These are phyloP conservation scores for Drosophila murphyi DNA, from an alignment of 1,140 invertebrate species.

Conservation along the genomic window DNA sequence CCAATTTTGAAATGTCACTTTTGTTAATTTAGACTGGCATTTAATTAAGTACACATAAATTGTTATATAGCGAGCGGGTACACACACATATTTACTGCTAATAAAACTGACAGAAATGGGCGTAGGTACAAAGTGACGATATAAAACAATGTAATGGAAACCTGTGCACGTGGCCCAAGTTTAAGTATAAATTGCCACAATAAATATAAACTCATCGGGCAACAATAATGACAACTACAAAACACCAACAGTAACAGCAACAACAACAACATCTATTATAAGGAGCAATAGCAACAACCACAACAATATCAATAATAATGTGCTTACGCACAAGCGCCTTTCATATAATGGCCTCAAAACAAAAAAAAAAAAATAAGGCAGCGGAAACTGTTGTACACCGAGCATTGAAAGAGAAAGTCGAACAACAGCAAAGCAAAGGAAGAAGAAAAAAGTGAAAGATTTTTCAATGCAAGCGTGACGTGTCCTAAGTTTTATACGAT, in stretches of 20 bases:
- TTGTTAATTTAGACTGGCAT: conserved; percentile 58
- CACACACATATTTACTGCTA: conserved; percentile 12
- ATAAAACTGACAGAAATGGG: conserved; percentile 33
- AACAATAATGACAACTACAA: conserved; percentile 53
- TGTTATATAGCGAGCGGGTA: too few relatives aligned
- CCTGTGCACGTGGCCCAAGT: conserved; percentile 45
- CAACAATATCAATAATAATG: conserved; percentile 26
- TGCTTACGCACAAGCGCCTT: conserved; percentile 61
- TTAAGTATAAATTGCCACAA: conserved; percentile 74
- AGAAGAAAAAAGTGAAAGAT: conserved; percentile 38
- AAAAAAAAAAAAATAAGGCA: conserved; percentile 55
- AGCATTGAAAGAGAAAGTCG: conserved; percentile 52
- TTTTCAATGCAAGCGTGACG: conserved; percentile 69
- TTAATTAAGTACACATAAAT: conserved; percentile 43
- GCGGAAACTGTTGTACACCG: conserved; percentile 49
- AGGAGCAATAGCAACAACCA: not conserved
- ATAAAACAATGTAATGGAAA: conserved; percentile 38
- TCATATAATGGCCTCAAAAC: conserved; percentile 41
- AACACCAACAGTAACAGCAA: conserved; percentile 4
- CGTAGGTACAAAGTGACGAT: conserved; percentile 27
- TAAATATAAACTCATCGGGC: conserved; percentile 69
- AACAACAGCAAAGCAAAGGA: conserved; percentile 33
- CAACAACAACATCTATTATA: conserved; percentile 19
- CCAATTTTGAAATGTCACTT: conserved; percentile 40
- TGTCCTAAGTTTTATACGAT: conserved; percentile 59